Conservation (phyloP, 2,888 invertebrate species). For the Glaucopsyche alexis region DNA sequence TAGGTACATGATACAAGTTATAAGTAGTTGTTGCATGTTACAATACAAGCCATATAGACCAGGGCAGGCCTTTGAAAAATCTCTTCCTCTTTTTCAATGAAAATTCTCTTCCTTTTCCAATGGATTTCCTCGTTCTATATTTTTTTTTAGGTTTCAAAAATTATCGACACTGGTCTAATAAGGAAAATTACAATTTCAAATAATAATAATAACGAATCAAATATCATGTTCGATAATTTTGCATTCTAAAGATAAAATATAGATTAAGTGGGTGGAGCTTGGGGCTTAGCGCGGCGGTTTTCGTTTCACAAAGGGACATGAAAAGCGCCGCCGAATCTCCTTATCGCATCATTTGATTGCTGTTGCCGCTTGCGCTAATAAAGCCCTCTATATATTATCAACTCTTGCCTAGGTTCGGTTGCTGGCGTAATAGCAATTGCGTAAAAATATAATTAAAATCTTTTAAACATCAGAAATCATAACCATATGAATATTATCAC, state of each 20-base stretch:
- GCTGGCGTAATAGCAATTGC: background rate
- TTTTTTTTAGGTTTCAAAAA: no score
- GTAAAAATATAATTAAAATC: background rate
- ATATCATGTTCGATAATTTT: slow-evolving; percentile 39
- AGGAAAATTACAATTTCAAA: background rate
- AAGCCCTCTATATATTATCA: slow-evolving; percentile 72
- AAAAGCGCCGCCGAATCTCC: slow-evolving; percentile 74
- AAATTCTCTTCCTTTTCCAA: no score
- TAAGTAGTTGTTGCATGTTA: no score
- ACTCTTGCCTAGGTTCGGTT: slow-evolving; percentile 47
- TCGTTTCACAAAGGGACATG: slow-evolving; percentile 72
- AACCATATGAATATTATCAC: no score
- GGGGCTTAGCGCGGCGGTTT: slow-evolving; percentile 55
- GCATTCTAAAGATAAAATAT: slow-evolving; percentile 29
- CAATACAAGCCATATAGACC: no score
- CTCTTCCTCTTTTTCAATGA: no score
- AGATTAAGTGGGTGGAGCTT: slow-evolving; percentile 47
- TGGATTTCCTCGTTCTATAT: no score
- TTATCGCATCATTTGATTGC: slow-evolving; percentile 72
- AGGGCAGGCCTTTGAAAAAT: no score
- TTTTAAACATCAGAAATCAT: background rate
- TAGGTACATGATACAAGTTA: no score
- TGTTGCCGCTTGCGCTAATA: slow-evolving; percentile 61
- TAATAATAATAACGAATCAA: slow-evolving; percentile 38
- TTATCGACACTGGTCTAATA: no score